Base-by-base conservation (phyloP, 2,797 vertebrate genomes). In the Octomys mimax region DNA sequence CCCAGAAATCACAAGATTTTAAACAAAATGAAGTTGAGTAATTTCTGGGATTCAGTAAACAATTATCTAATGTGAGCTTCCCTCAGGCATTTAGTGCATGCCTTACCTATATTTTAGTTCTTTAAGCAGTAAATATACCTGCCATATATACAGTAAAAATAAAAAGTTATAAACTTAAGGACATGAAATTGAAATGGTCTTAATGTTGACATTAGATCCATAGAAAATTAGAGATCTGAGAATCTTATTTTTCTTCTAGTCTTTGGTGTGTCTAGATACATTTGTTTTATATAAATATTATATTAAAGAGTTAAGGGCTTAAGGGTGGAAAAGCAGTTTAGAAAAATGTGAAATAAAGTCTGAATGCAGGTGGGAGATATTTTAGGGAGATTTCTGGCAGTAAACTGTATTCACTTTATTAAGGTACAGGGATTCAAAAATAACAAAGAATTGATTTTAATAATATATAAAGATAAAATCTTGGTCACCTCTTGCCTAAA, bases 261-360 rank as follows among this genome's bases (percentile, higher is more conserved):
- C 83, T 96, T 97, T 79, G 94, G 19, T 96, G 79, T 96, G 87
- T 94, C 91, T 93, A 96, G 87, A 62, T 98, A 97, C 92, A 97
- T 97, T 97, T 97, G 89, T 97, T 98, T 98, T 92, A 91, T 96
- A 94, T 97, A 97, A 98, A 97, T 88, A 52, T 97, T 97, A 82
- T 96, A 95, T 97, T 97, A 85, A 62, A 97, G 89, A 97, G 98
- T 91, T 97, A 97, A 92, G 94, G 96, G 81, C 95, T 89, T 95
- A 89, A 82, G 59, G 59, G 73, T 33, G 79, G 96, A 97, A 98
- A 96, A 54, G 21, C 64, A 96, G 92, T 97, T 97, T 97, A 64
- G 64, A 97, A 80, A 90, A 97, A 95, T 97, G 91, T 93, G 88
- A 98, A 97, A 96, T 97, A 52, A 97, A 95, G 73, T 91, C 79